phyloP scores from a whole-genome alignment of 2,797 vertebrate species.

The Anisognathus igniventris region DNA sequence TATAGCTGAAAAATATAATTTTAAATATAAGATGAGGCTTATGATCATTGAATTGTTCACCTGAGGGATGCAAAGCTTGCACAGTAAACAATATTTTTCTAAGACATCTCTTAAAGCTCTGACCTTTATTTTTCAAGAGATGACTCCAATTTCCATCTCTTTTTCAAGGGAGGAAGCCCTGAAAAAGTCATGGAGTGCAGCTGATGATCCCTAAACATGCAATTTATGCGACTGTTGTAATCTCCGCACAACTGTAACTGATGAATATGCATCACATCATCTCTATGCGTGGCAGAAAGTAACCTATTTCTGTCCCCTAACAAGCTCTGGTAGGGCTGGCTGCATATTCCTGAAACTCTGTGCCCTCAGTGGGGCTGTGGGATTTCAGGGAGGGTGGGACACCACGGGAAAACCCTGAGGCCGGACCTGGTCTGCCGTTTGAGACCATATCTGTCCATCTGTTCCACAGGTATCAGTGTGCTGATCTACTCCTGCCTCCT shows the following conservation, averaged over 20 bases:
- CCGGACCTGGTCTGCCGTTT: not conserved
- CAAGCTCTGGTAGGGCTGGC: not conserved
- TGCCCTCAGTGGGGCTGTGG: not conserved
- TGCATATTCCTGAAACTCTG: not conserved
- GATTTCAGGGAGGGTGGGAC: not conserved
- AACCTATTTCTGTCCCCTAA: slow-evolving; percentile 49
- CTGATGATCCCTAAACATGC: slow-evolving; percentile 27
- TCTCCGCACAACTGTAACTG: not conserved
- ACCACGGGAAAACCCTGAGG: accelerated
- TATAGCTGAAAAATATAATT: not conserved
- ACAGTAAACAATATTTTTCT: not conserved
- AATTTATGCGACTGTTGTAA: slow-evolving; percentile 23
- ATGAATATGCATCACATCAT: slow-evolving; percentile 58
- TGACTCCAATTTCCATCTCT: not conserved
- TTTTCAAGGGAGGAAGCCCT: not conserved
- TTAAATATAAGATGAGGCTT: not conserved
- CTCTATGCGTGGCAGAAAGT: slow-evolving; percentile 12
- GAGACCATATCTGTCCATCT: accelerated
- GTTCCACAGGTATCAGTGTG: accelerated
- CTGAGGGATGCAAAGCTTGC: not conserved
- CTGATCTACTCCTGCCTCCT: not conserved
- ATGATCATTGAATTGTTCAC: not conserved
- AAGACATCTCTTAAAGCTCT: not conserved
- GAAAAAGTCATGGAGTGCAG: slow-evolving; percentile 25
- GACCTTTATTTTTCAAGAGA: slow-evolving; percentile 16